Conservation (phyloP, 2,797 vertebrate genomes). For the Pachyuromys duprasi region DNA sequence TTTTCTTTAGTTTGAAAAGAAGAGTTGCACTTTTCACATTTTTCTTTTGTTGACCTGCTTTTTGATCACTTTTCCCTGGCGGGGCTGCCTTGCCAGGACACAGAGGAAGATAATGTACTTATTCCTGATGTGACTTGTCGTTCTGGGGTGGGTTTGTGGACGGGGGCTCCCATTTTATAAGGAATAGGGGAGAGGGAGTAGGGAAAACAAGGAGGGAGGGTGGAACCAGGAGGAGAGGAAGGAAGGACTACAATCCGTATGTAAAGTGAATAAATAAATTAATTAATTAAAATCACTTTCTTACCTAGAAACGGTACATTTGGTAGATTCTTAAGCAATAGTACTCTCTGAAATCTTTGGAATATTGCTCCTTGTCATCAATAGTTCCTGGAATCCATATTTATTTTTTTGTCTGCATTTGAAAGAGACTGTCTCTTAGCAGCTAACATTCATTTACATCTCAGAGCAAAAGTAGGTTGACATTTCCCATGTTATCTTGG, state of each 20-base stretch:
- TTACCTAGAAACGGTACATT: background rate
- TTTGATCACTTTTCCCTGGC: too few species aligned
- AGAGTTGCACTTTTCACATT: background rate
- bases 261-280: too few species aligned
- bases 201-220: too few species aligned
- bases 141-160: too few species aligned
- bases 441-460: background rate
- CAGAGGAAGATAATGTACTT: too few species aligned
- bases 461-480: background rate
- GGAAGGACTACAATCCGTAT: too few species aligned
- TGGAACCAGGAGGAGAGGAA: too few species aligned
- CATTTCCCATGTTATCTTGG: background rate
- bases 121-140: too few species aligned
- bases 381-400: background rate
- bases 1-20: slow-evolving; percentile 46
- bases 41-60: slow-evolving; percentile 10
- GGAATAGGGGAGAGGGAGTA: too few species aligned
- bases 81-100: too few species aligned
- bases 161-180: too few species aligned
- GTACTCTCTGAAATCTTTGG: background rate
- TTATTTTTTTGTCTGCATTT: background rate
- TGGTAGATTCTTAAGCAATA: background rate
- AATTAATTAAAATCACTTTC: background rate
- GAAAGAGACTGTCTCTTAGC: background rate
- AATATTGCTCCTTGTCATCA: background rate